Percentiles rank a stretch among this genome's conserved stretches.
Conservation (phyloP, 2,113 vertebrate genomes). For the Silurus asotus region DNA sequence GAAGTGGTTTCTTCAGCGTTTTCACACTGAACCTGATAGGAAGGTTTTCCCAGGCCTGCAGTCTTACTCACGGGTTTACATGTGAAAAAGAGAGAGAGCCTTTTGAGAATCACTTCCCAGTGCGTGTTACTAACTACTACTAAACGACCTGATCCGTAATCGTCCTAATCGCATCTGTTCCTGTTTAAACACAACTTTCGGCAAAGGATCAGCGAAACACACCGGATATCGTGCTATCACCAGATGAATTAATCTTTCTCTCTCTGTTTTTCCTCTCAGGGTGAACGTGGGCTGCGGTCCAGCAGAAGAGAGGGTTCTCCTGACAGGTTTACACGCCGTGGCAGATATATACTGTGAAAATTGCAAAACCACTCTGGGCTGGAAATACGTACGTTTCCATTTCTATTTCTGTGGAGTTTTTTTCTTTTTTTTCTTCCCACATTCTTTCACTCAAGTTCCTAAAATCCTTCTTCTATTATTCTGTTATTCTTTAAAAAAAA, state of each 20-base stretch:
- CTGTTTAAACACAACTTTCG: not conserved
- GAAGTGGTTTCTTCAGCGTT: conserved; percentile 4
- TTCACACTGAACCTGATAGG: not conserved
- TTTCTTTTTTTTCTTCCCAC: no score
- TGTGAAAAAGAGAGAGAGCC: not conserved
- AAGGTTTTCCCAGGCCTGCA: not conserved
- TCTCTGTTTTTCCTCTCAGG: conserved; percentile 64
- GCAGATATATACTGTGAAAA: conserved; percentile 99
- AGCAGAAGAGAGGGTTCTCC: conserved; percentile 95
- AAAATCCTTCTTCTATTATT: not conserved
- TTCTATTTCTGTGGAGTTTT: not conserved
- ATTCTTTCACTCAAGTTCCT: not conserved
- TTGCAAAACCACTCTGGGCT: conserved; percentile 99
- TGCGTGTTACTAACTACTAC: not conserved
- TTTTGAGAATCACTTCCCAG: not conserved
- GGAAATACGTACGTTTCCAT: conserved; percentile 92
- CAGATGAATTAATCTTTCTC: conserved; percentile 11
- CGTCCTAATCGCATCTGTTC: not conserved
- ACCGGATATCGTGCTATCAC: not conserved
- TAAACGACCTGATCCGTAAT: not conserved
- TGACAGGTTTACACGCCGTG: conserved; percentile 96
- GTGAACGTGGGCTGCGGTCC: conserved; percentile 98
- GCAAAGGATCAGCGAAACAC: not conserved
- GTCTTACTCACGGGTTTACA: not conserved
- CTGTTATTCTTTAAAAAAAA: not conserved